These are phyloP conservation scores for Pseudochaenichthys georgianus DNA, from an alignment of 2,797 vertebrate species.

Conservation along the genomic window DNA sequence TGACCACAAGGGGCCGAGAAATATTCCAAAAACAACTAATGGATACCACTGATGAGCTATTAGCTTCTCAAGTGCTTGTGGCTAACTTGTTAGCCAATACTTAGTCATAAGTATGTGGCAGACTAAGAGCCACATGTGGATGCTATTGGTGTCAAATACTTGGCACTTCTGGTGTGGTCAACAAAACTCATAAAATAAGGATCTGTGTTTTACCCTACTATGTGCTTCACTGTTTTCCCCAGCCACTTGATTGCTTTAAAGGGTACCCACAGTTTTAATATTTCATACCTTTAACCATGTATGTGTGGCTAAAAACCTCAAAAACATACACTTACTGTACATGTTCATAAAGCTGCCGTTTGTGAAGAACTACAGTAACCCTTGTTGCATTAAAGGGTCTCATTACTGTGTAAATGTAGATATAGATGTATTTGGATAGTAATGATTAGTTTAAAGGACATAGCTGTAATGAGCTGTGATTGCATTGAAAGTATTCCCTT, in stretches of 20 bases:
- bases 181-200: background rate
- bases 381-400: background rate
- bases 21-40: background rate
- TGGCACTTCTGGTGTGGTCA: background rate
- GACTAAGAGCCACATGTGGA: background rate
- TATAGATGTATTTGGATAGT: background rate
- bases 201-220: background rate
- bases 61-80: background rate
- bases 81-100: background rate
- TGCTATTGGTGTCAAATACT: background rate
- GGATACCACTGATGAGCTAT: background rate
- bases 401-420: background rate
- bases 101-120: background rate
- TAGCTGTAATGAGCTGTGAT: background rate
- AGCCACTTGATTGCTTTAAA: conserved; percentile 1
- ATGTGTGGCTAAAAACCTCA: background rate
- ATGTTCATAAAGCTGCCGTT: too few species aligned
- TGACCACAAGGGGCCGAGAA: background rate
- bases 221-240: background rate
- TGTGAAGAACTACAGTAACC: background rate
- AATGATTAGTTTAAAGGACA: background rate
- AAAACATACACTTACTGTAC: background rate
- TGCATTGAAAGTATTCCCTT: background rate
- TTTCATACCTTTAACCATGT: background rate
- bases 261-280: background rate